Evolutionary conservation across 2,113 vertebrate species (phyloP).

Genomic region (Vidua chalybeata): DNA sequence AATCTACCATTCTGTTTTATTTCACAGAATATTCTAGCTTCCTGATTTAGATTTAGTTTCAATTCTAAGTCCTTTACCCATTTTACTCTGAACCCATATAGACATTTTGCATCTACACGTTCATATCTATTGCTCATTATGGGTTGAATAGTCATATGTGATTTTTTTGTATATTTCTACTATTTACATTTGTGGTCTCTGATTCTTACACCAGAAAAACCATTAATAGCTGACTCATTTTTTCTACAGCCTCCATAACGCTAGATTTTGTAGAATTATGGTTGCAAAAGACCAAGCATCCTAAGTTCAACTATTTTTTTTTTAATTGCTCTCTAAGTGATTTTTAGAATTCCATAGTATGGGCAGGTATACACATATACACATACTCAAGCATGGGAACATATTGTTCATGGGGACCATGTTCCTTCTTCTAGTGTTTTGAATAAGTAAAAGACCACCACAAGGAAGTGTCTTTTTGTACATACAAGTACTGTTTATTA

Average conservation of each 20-base stretch:
- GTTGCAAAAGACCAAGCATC: background rate
- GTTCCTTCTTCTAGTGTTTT: background rate
- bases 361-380: background rate
- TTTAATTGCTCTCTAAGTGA: background rate
- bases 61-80: background rate
- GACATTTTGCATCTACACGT: fast-evolving
- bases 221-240: background rate
- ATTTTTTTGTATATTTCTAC: background rate
- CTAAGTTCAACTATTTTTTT: background rate
- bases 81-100: background rate
- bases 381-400: background rate
- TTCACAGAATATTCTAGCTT: background rate
- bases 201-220: background rate
- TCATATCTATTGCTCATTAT: background rate
- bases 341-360: background rate
- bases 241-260: background rate
- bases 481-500: background rate
- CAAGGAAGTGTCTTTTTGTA: background rate
- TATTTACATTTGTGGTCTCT: fast-evolving
- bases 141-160: background rate
- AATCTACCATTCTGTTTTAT: background rate
- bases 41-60: background rate
- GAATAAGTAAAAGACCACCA: background rate
- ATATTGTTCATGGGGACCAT: background rate
- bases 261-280: background rate